A percentile compares a stretch with the other conserved stretches of the same genome.
These are phyloP conservation scores for Andricus quercusramuli DNA, from an alignment of 2,888 invertebrate genomes.

Conservation along the genomic window DNA sequence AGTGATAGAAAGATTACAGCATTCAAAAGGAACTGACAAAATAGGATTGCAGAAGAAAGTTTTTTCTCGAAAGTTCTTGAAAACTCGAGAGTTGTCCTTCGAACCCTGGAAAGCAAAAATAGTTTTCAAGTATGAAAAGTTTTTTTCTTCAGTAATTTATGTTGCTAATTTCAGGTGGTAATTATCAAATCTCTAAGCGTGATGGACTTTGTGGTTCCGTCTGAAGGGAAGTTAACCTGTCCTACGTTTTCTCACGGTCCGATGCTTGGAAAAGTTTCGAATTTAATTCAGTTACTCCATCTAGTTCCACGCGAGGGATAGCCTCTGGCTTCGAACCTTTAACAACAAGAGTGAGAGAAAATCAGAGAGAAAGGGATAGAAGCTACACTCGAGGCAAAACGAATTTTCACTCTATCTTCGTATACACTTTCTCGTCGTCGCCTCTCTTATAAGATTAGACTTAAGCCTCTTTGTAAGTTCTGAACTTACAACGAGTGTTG, in stretches of 20 bases:
- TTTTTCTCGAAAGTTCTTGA: too few relatives aligned
- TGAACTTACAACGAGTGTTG: slow-evolving; percentile 23
- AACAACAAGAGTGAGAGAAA: slow-evolving; percentile 41
- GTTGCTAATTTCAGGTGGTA: slow-evolving; percentile 6
- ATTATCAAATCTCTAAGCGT: slow-evolving; percentile 1
- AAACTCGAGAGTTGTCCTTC: not conserved
- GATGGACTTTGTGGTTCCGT: slow-evolving; percentile 24
- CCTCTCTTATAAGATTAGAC: slow-evolving; percentile 38
- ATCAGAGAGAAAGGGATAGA: not conserved
- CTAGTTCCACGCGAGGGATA: slow-evolving; percentile 30
- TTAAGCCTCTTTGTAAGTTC: slow-evolving; percentile 28
- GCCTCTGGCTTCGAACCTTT: slow-evolving; percentile 18
- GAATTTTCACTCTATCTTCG: slow-evolving; percentile 40
- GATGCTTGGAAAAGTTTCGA: slow-evolving; percentile 32
- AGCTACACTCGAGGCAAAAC: slow-evolving; percentile 10
- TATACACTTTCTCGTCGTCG: slow-evolving; percentile 34
- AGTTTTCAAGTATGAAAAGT: not conserved
- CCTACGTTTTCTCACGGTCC: slow-evolving; percentile 35
- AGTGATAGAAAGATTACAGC: too few relatives aligned
- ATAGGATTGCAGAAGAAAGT: too few relatives aligned
- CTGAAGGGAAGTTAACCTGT: slow-evolving; percentile 23
- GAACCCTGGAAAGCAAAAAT: not conserved
- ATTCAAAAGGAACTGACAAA: too few relatives aligned
- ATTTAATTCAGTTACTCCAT: slow-evolving; percentile 38
- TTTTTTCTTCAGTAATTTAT: not conserved